Evolutionary conservation across 2,888 invertebrate species (phyloP).

Genomic region (Nomada hirtipes): DNA sequence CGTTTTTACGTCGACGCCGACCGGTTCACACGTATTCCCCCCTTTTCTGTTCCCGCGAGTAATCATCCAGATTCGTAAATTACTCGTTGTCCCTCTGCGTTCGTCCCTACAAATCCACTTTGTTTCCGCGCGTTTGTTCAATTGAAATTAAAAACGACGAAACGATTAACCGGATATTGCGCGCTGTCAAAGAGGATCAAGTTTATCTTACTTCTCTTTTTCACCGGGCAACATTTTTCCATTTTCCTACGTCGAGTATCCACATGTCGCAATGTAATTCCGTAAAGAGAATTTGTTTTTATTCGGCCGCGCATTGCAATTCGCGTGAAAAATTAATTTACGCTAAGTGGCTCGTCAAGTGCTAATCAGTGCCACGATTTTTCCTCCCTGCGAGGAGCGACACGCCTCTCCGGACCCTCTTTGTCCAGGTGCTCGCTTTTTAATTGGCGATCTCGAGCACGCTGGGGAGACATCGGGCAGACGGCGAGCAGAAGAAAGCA

Average conservation of each 20-base stretch:
- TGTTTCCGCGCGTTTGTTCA: slow-evolving; percentile 52
- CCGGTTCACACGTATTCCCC: slow-evolving; percentile 78
- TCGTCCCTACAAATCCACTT: slow-evolving; percentile 64
- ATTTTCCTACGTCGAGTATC: no score
- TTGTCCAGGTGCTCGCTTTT: slow-evolving; percentile 76
- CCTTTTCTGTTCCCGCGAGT: slow-evolving; percentile 71
- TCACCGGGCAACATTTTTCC: no score
- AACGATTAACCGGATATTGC: slow-evolving; percentile 33
- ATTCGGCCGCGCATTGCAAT: no score
- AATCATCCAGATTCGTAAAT: slow-evolving; percentile 75
- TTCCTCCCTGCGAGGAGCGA: slow-evolving; percentile 1
- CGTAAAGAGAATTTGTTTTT: no score
- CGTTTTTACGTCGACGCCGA: slow-evolving; percentile 78
- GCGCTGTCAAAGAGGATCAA: not conserved
- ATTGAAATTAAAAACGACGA: slow-evolving; percentile 65
- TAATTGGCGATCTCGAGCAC: slow-evolving; percentile 78
- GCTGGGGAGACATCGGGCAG: slow-evolving; percentile 77
- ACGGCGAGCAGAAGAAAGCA: slow-evolving; percentile 72
- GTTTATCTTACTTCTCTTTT: not conserved
- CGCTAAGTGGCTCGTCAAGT: slow-evolving; percentile 16
- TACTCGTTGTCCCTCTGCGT: slow-evolving; percentile 60
- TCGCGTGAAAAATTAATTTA: slow-evolving; percentile 1
- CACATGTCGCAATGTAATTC: no score
- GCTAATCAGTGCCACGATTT: slow-evolving; percentile 63
- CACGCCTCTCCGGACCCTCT: slow-evolving; percentile 45